Percentiles rank a stretch among this genome's conserved stretches.
Evolutionary conservation across 2,113 vertebrate genomes (phyloP).

Genomic region (Vidua chalybeata): DNA sequence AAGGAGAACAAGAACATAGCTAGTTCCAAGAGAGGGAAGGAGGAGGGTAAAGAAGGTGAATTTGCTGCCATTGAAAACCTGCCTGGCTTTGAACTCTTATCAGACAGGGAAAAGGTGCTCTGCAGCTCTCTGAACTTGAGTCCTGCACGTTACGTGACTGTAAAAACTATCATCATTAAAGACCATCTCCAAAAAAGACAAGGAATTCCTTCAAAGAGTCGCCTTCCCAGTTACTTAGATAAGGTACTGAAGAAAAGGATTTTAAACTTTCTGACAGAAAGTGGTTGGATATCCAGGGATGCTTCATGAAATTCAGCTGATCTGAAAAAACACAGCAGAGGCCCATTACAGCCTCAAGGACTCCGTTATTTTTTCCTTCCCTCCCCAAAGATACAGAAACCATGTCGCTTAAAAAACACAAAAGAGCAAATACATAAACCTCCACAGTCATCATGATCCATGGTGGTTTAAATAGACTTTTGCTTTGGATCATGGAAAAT

Average conservation of each 20-base stretch:
- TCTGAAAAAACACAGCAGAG: background rate
- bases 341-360: background rate
- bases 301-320: slow-evolving; percentile 77
- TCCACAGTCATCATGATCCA: background rate
- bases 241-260: slow-evolving; percentile 97
- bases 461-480: background rate
- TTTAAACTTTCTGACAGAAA: slow-evolving; percentile 94
- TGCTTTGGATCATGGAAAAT: slow-evolving; percentile 29
- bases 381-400: slow-evolving; percentile 28
- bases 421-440: background rate
- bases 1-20: slow-evolving; percentile 90
- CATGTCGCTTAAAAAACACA: background rate
- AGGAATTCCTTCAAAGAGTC: slow-evolving; percentile 94
- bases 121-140: slow-evolving; percentile 91
- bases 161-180: slow-evolving; percentile 97
- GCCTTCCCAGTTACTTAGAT: slow-evolving; percentile 93
- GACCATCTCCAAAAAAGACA: slow-evolving; percentile 96
- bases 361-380: background rate
- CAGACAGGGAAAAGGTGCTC: slow-evolving; percentile 93
- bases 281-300: slow-evolving; percentile 96
- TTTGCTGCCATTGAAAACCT: slow-evolving; percentile 93
- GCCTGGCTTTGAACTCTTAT: slow-evolving; percentile 91
- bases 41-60: slow-evolving; percentile 90
- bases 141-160: slow-evolving; percentile 92
- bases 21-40: slow-evolving; percentile 83